Evolutionary conservation across 2,113 vertebrate genomes (phyloP), one percentile per base, ranked within the genome.

Genomic region (Tachysurus fulvidraco): DNA sequence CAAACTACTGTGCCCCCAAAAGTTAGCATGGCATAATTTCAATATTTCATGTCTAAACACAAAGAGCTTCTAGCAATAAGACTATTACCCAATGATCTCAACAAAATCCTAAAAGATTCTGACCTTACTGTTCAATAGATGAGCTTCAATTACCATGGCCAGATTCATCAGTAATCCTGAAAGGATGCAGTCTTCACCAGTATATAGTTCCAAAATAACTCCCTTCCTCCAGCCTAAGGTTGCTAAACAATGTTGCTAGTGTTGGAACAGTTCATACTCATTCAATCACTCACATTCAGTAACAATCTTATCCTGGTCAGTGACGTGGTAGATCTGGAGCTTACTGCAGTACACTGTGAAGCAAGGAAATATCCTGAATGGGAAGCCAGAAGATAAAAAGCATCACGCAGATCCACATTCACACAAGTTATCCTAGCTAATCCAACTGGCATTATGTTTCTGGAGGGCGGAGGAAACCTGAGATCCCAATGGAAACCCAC

Each of bases 121-220:
- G 11, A 69, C 1, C 81, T 69, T 69, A 44, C 23, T 55, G 12
- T 28, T 55, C n/a, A 59, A 23, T 59, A 28, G 13, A 69, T 55
- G 28, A 69, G 41, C 80, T 81, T 46, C 55, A 81, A 60, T 10
- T 41, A 76, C 25, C 46, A 54, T n/a, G 74, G 50, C 16, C 46
- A 52, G 73, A 77, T n/a, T 77, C 7, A 25, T 23, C 25, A 54
- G n/a, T 76, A 76, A n/a, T 54, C 74, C 3, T 54, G 30, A 59
- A 81, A 60, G 59, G 6, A n/a, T 64, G 36, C 11, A 73, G 73
- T 76, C 73, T 52, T 5, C 12, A 76, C n/a, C 14, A 54, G 46
- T 30, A 80, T 78, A 19, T 80, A 57, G 54, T 80, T 59, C 54
- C 54, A 59, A 80, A 80, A 36, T 59, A 80, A 59, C 77, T 30